Evolutionary conservation across 2,888 invertebrate genomes (phyloP).

Genomic region (Lasius fuliginosus): DNA sequence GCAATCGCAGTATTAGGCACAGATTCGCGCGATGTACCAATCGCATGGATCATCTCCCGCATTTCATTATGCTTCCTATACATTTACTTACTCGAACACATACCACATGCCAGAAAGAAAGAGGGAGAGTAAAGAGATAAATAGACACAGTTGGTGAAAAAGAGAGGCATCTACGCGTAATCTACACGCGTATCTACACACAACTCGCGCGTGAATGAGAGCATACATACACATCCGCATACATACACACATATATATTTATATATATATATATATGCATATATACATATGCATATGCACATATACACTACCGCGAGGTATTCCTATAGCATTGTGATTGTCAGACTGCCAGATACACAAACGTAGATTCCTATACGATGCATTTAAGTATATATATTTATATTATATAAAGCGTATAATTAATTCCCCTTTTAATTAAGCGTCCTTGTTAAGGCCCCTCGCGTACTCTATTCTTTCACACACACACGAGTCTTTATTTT

Average conservation of each 20-base stretch:
- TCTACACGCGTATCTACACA: background rate
- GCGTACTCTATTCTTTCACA: constrained; percentile 65
- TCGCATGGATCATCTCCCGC: constrained; percentile 60
- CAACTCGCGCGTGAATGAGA: constrained; percentile 16
- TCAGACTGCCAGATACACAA: constrained; percentile 83
- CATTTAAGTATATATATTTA: constrained; percentile 83
- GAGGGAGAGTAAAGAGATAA: constrained; percentile 4
- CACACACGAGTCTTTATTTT: constrained; percentile 50
- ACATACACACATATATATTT: constrained; percentile 41
- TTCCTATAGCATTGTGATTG: constrained; percentile 79
- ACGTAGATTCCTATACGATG: constrained; percentile 84
- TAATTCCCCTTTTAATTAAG: constrained; percentile 74
- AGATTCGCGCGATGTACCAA: constrained; percentile 46
- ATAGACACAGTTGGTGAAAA: constrained; percentile 31
- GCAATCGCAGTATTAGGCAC: constrained; percentile 72
- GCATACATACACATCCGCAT: constrained; percentile 12
- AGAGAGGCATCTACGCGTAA: constrained; percentile 2
- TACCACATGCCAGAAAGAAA: constrained; percentile 28
- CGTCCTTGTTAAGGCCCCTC: constrained; percentile 70
- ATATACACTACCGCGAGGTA: constrained; percentile 76
- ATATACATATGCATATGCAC: constrained; percentile 60
- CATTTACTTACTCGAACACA: constrained; percentile 47
- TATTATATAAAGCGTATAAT: constrained; percentile 76
- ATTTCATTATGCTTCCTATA: constrained; percentile 66
- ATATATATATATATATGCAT: constrained; percentile 63